Conservation (phyloP, 2,113 vertebrate genomes). For the Dendropsophus ebraccatus region DNA sequence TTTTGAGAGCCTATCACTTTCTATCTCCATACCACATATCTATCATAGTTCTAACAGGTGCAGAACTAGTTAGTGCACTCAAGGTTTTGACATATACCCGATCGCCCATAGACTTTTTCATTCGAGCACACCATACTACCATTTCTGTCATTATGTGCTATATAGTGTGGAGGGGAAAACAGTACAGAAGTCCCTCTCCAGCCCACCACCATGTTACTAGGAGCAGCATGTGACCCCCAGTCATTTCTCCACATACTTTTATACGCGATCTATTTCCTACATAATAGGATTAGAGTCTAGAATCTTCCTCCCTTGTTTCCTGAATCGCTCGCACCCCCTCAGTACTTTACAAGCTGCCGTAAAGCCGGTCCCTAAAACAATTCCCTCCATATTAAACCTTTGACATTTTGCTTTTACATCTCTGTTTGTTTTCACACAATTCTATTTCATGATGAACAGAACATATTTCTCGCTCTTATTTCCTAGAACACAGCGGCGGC, state of each 20-base stretch:
- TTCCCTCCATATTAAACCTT: slow-evolving; percentile 29
- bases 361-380: slow-evolving; percentile 27
- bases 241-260: slow-evolving; percentile 15
- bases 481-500: slow-evolving; percentile 35
- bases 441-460: slow-evolving; percentile 43
- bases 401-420: slow-evolving; percentile 31
- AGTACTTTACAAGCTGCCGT: background rate
- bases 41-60: no score
- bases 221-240: no score
- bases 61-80: no score
- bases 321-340: background rate
- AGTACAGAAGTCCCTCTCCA: no score
- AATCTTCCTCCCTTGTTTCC: background rate
- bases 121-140: no score
- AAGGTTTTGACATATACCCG: no score
- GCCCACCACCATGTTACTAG: no score
- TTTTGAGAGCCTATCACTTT: no score
- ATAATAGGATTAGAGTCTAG: background rate
- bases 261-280: background rate
- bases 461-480: slow-evolving; percentile 31
- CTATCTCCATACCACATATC: no score
- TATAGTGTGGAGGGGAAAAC: no score
- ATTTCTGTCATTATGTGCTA: no score
- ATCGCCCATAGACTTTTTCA: no score
- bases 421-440: slow-evolving; percentile 44